Conservation (phyloP, 2,797 vertebrate species). For the Australoheros facetus region DNA sequence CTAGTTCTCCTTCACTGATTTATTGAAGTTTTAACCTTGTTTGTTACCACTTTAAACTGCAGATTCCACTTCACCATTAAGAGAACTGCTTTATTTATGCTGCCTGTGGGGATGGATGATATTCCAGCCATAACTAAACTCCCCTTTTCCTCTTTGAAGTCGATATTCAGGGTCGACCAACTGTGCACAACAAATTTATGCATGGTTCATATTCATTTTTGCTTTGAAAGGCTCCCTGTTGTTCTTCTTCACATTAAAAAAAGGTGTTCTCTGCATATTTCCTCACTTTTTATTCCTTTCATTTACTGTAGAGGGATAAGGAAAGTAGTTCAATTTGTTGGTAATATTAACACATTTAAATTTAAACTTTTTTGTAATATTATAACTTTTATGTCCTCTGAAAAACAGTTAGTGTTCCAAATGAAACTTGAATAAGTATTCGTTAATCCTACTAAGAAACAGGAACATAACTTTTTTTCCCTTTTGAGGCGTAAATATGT, state of each 20-base stretch:
- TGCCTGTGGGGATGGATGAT: conserved; percentile 20
- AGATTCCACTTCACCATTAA: background rate
- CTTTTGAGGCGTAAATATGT: no score
- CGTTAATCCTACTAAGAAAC: background rate
- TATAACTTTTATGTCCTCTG: background rate
- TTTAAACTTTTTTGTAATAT: background rate
- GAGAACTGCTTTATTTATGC: conserved; percentile 17
- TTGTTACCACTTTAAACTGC: background rate
- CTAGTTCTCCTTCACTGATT: background rate
- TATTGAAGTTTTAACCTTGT: conserved; percentile 20
- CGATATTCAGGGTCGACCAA: background rate
- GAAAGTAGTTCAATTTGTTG: background rate
- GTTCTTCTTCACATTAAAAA: conserved; percentile 3
- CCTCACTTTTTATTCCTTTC: background rate
- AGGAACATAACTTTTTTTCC: no score
- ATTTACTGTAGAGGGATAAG: background rate
- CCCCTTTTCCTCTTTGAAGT: background rate
- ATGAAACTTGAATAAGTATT: background rate
- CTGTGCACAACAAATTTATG: background rate
- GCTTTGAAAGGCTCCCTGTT: background rate
- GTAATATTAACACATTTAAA: conserved; percentile 12
- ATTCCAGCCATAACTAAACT: background rate
- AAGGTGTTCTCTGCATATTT: background rate
- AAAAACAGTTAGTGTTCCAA: background rate
- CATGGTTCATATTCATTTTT: background rate